Evolutionary conservation across 1,140 invertebrate genomes (phyloP), one percentile per base, ranked within the genome.

Genomic region (Sipha flava): DNA sequence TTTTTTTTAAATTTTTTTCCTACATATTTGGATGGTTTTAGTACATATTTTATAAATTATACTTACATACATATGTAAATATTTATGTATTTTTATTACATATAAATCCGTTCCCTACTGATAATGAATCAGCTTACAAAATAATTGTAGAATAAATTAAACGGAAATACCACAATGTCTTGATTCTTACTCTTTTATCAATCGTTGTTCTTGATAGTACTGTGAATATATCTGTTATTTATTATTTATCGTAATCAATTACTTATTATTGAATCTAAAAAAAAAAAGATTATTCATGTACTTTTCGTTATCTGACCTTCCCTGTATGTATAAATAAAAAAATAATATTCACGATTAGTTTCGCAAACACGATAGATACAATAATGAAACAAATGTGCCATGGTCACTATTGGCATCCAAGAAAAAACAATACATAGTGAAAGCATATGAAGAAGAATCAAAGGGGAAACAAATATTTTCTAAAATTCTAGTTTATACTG

Each of bases 301-400:
- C 9, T 47, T 70, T 70, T 26, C 7, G 66, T 47, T 31, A 26
- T 29, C 23, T 45, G 66, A 29, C 66, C 66, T 70, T 66, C 62
- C 43, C 18, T 73, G 52, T 57, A 47, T 14, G 14, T 21, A 37
- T 77, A 37, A 77, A 59, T 77, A 77, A 31, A 43, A 14, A 77
- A 14, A 75, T 37, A 59, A 57, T 37, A 52, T n/a, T 40, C 73
- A 77, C 73, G 73, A 57, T 59, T 37, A 21, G 49, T 77, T 77
- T 77, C 73, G 73, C 52, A 77, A 77, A 77, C 52, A 59, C 52
- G 21, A 77, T 59, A 77, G 12, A 77, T 57, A 77, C 31, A 4
- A 77, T 54, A 57, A 73, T 34, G 10, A 73, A 77, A 77, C 73
- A 77, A 77, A 77, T 77, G 73, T 77, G 73, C 73, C 73, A 77